Evolutionary conservation across 1,140 invertebrate genomes (phyloP).

Genomic region (Zaprionus tsacasi): DNA sequence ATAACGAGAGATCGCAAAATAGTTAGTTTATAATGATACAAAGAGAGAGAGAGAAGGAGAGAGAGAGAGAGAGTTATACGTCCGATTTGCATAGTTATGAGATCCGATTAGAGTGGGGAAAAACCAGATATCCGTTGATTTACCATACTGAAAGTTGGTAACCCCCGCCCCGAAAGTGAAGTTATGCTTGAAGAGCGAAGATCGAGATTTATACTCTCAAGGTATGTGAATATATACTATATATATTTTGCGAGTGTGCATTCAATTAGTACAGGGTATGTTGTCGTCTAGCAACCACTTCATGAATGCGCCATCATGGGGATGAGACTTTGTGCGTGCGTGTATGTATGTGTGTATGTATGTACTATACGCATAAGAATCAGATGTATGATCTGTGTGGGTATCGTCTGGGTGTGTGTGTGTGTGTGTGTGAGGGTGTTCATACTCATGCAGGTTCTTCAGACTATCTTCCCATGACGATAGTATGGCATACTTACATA

Average conservation of each 20-base stretch:
- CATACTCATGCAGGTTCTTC: conserved; percentile 15
- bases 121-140: neutral
- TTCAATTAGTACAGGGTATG: conserved; percentile 1
- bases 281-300: neutral
- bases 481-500: conserved; percentile 28
- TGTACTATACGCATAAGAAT: conserved; percentile 3
- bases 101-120: neutral
- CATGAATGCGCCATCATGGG: neutral
- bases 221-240: neutral
- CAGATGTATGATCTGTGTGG: neutral
- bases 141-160: neutral
- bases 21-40: neutral
- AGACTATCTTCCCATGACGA: neutral
- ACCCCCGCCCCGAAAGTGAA: neutral
- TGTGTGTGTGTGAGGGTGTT: neutral
- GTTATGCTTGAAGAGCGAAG: neutral
- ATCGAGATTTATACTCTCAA: neutral
- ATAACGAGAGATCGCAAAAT: neutral
- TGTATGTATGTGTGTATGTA: conserved; percentile 11
- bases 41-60: no score
- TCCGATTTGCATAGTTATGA: neutral
- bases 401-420: neutral
- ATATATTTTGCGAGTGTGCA: neutral
- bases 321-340: conserved; percentile 4
- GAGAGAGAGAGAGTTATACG: no score